Conservation (phyloP, 2,113 vertebrate species). For the Amphiprion percula region DNA sequence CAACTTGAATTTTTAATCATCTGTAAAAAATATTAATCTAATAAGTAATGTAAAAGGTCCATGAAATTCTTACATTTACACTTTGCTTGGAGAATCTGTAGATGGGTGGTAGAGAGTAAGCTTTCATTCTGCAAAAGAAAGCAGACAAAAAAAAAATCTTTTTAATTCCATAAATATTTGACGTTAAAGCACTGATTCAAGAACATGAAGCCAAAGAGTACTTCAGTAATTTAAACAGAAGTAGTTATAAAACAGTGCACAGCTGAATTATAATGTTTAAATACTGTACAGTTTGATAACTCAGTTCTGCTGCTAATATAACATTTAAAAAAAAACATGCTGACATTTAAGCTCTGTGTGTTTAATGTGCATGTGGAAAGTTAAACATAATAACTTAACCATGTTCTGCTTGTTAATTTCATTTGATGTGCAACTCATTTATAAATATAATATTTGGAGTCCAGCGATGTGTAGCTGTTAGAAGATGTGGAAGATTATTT, state of each 20-base stretch:
- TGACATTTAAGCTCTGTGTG: too few relatives aligned
- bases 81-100: slow-evolving; percentile 90
- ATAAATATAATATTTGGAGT: slow-evolving; percentile 9
- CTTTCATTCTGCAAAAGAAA: slow-evolving; percentile 88
- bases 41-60: neutral
- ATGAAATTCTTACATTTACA: slow-evolving; percentile 89
- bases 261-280: too few relatives aligned
- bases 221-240: too few relatives aligned
- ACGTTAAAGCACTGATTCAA: neutral
- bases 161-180: neutral
- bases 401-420: too few relatives aligned
- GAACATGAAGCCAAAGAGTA: neutral
- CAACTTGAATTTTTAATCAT: neutral
- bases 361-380: too few relatives aligned
- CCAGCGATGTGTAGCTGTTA: neutral
- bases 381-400: too few relatives aligned
- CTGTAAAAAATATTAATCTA: neutral
- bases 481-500: slow-evolving; percentile 2
- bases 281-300: too few relatives aligned
- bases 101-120: slow-evolving; percentile 88
- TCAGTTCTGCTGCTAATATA: too few relatives aligned
- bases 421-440: too few relatives aligned
- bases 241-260: too few relatives aligned
- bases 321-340: too few relatives aligned
- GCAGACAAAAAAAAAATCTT: neutral